These are phyloP conservation scores for Sebastes oblongus DNA, from an alignment of 2,797 vertebrate species.

Conservation along the genomic window DNA sequence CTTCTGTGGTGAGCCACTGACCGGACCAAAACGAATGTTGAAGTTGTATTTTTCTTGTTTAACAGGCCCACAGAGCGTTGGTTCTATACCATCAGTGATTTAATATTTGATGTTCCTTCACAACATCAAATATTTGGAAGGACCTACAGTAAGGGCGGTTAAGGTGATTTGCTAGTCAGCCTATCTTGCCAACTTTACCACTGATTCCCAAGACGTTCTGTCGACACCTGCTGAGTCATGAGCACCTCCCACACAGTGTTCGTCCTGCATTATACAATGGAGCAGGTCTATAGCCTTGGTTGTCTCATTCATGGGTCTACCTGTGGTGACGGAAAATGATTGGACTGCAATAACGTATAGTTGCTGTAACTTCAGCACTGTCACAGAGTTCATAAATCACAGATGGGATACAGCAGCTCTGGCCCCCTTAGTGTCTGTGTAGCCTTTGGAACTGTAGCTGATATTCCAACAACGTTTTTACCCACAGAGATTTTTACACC, in stretches of 20 bases:
- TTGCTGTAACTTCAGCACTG: neutral
- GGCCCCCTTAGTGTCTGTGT: neutral
- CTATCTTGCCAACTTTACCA: neutral
- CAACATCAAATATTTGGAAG: neutral
- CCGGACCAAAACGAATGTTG: neutral
- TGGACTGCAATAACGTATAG: neutral
- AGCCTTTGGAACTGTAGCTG: neutral
- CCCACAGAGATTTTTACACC: neutral
- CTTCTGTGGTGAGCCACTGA: neutral
- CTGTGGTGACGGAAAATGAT: neutral
- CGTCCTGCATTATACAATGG: neutral
- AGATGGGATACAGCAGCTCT: neutral
- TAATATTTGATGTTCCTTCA: neutral
- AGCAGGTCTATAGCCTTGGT: neutral
- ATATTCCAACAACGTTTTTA: neutral
- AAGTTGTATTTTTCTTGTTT: neutral
- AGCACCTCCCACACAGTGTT: neutral
- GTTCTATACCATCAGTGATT: neutral
- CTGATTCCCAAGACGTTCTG: neutral
- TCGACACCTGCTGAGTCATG: neutral
- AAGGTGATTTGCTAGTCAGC: neutral
- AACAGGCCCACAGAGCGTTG: neutral
- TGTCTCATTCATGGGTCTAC: neutral
- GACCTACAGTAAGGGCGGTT: neutral
- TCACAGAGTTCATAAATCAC: neutral